phyloP scores from a whole-genome alignment of 2,113 vertebrate genomes.

The Corydoras sp. region DNA sequence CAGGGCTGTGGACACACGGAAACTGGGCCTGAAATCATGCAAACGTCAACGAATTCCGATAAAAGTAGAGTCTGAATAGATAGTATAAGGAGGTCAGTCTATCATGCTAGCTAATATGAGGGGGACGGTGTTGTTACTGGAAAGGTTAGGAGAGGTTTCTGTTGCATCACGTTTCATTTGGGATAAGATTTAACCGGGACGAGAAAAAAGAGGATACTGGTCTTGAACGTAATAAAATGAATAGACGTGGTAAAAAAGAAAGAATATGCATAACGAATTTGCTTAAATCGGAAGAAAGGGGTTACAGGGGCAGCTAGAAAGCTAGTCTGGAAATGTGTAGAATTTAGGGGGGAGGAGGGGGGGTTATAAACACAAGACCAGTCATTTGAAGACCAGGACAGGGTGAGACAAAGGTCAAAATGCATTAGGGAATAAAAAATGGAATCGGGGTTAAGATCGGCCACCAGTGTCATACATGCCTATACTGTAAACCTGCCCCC shows the following conservation, averaged over 20 bases:
- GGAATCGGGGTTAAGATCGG: constrained; percentile 42
- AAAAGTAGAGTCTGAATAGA: constrained; percentile 49
- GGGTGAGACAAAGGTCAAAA: constrained; percentile 32
- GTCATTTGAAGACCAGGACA: constrained; percentile 18
- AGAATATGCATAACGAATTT: neutral
- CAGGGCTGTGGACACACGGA: neutral
- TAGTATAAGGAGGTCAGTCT: constrained; percentile 54
- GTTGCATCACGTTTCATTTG: constrained; percentile 46
- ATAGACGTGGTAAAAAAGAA: neutral
- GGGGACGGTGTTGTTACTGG: constrained; percentile 45
- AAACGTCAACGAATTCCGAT: constrained; percentile 25
- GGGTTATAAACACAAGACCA: constrained; percentile 30
- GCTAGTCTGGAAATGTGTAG: no score
- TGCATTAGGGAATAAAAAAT: constrained; percentile 46
- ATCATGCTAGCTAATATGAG: constrained; percentile 64
- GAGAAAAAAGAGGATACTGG: constrained; percentile 27
- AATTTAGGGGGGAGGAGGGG: no score
- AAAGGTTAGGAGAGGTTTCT: constrained; percentile 47
- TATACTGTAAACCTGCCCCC: constrained; percentile 66
- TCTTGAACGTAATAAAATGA: neutral
- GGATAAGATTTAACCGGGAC: constrained; percentile 40
- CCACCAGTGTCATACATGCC: constrained; percentile 71
- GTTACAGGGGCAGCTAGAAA: neutral
- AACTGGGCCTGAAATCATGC: constrained; percentile 31
- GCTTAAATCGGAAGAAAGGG: neutral